Conservation (phyloP, 1,140 invertebrate species). For the Panagrolaimus sp. region DNA sequence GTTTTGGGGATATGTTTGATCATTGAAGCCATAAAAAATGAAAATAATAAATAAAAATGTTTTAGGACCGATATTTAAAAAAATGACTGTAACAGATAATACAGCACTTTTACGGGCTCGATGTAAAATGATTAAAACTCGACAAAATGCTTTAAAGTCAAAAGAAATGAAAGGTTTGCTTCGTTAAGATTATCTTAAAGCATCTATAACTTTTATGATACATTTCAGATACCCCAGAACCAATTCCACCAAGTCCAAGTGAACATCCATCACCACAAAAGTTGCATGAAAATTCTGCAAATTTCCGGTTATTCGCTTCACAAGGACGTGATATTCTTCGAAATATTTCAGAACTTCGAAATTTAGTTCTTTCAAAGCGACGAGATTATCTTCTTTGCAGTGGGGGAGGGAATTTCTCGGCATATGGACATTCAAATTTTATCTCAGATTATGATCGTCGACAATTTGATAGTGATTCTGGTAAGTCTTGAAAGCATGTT, state of each 20-base stretch:
- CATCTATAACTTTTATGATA: background rate
- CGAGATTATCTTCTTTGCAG: constrained; percentile 43
- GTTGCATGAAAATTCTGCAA: constrained; percentile 22
- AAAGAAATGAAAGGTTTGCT: constrained; percentile 10
- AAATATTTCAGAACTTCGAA: constrained; percentile 45
- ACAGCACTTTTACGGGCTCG: constrained; percentile 44
- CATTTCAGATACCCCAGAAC: constrained; percentile 7
- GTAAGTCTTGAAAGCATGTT: constrained; percentile 19
- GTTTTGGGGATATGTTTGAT: too few relatives aligned
- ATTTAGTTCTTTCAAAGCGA: constrained; percentile 48
- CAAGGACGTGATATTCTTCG: constrained; percentile 38
- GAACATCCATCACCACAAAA: background rate
- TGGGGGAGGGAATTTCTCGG: constrained; percentile 29
- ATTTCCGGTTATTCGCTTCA: constrained; percentile 33
- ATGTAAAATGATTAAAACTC: constrained; percentile 34
- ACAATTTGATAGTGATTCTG: constrained; percentile 43
- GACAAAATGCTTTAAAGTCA: constrained; percentile 22
- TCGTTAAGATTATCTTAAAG: background rate
- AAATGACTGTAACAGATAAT: constrained; percentile 35
- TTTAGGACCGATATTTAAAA: too few relatives aligned
- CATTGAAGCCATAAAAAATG: too few relatives aligned
- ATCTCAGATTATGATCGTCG: constrained; percentile 45
- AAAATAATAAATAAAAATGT: too few relatives aligned
- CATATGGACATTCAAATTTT: constrained; percentile 39
- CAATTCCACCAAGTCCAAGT: constrained; percentile 3